Evolutionary conservation across 1,140 invertebrate species (phyloP).

Genomic region (Bilobella aurantiaca): DNA sequence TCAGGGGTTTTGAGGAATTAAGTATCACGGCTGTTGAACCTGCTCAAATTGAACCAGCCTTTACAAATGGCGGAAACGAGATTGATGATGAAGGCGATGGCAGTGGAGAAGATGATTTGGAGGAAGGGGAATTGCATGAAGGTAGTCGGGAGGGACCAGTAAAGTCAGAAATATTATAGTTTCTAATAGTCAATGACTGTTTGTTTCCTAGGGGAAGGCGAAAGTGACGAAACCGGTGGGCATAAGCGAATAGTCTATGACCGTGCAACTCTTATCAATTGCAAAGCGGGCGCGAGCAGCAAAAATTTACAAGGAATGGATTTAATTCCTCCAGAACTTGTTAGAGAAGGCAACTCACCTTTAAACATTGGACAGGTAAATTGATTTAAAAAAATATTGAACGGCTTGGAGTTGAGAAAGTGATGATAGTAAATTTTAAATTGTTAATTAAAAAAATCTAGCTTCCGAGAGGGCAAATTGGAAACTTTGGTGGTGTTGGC

Average conservation of each 20-base stretch:
- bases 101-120: conserved; percentile 9
- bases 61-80: conserved; percentile 1
- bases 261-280: neutral
- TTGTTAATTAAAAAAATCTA: neutral
- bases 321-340: conserved; percentile 6
- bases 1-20: neutral
- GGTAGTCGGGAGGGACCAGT: neutral
- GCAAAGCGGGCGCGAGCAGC: neutral
- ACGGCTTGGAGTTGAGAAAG: neutral
- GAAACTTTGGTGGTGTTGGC: neutral
- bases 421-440: neutral
- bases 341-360: conserved; percentile 1
- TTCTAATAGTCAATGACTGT: neutral
- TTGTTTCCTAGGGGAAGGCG: neutral
- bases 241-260: conserved; percentile 3
- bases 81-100: neutral
- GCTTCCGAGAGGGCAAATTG: neutral
- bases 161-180: too few species aligned
- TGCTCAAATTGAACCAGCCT: neutral
- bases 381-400: too few species aligned
- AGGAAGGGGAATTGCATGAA: conserved; percentile 22
- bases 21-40: neutral
- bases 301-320: conserved; percentile 1
- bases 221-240: neutral
- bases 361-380: neutral